Evolutionary conservation across 2,113 vertebrate genomes (phyloP).

Genomic region (Herpailurus yagouaroundi): DNA sequence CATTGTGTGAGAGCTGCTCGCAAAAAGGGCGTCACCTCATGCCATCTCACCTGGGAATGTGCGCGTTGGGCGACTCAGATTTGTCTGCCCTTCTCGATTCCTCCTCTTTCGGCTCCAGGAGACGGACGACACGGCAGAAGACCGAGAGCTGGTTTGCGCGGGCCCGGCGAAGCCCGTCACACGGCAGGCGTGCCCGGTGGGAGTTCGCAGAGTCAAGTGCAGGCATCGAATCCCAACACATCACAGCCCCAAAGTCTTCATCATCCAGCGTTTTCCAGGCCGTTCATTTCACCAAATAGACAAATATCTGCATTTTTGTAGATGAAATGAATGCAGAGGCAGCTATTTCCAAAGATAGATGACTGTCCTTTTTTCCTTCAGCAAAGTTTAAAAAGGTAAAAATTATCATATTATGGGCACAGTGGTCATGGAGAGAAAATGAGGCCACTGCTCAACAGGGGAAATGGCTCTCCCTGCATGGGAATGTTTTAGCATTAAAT

Average conservation of each 20-base stretch:
- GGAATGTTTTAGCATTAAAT: constrained; percentile 87
- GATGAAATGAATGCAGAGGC: constrained; percentile 61
- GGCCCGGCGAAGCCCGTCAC: neutral
- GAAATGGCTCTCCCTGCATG: constrained; percentile 83
- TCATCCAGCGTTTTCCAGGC: constrained; percentile 62
- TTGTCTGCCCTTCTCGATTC: neutral
- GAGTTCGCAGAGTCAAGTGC: constrained; percentile 60
- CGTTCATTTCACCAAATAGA: constrained; percentile 57
- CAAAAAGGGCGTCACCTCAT: neutral
- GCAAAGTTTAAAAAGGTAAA: constrained; percentile 83
- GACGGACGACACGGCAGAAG: neutral
- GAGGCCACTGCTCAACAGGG: constrained; percentile 79
- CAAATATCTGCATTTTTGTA: constrained; percentile 75
- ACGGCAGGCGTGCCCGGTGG: neutral
- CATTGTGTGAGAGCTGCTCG: neutral
- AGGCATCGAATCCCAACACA: constrained; percentile 37
- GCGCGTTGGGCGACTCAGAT: neutral
- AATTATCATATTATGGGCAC: constrained; percentile 84
- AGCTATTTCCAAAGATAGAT: constrained; percentile 79
- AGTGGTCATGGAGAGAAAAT: constrained; percentile 85
- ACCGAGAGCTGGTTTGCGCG: neutral
- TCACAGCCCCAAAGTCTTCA: constrained; percentile 12
- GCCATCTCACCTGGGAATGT: neutral
- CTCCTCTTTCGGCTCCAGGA: neutral
- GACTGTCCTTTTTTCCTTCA: constrained; percentile 79